phyloP scores from a whole-genome alignment of 2,113 vertebrate genomes.

The Trogon melanurus region DNA sequence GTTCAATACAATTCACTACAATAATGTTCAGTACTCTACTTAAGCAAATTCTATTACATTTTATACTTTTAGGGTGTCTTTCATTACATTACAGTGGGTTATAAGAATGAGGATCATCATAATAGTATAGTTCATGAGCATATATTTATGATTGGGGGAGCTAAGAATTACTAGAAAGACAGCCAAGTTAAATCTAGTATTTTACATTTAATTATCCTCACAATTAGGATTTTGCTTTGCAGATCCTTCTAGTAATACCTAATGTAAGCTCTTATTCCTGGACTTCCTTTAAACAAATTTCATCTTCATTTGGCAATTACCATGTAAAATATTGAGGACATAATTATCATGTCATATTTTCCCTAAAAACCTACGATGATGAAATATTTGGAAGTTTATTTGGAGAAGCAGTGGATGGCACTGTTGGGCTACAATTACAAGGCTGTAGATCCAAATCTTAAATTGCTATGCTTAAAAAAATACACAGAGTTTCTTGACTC shows the following conservation, averaged over 20 bases:
- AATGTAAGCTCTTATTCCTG: background rate
- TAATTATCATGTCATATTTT: background rate
- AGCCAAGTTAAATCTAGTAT: background rate
- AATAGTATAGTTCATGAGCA: background rate
- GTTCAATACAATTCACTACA: background rate
- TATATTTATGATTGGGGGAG: background rate
- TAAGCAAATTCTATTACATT: background rate
- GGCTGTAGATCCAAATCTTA: background rate
- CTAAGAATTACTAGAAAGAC: background rate
- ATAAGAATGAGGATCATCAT: background rate
- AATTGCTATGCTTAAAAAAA: background rate
- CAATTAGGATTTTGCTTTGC: background rate
- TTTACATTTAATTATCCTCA: background rate
- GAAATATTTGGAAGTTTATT: slow-evolving; percentile 41
- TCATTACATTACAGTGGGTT: background rate
- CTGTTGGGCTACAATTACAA: slow-evolving; percentile 60
- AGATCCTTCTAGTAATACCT: background rate
- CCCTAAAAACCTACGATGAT: background rate
- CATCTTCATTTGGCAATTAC: background rate
- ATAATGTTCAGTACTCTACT: background rate
- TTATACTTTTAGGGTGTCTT: background rate
- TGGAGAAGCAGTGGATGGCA: slow-evolving; percentile 68
- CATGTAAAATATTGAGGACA: background rate
- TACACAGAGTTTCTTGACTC: background rate
- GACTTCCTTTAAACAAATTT: background rate